phyloP scores from a whole-genome alignment of 2,113 vertebrate genomes.

The Zosterops pallidus region DNA sequence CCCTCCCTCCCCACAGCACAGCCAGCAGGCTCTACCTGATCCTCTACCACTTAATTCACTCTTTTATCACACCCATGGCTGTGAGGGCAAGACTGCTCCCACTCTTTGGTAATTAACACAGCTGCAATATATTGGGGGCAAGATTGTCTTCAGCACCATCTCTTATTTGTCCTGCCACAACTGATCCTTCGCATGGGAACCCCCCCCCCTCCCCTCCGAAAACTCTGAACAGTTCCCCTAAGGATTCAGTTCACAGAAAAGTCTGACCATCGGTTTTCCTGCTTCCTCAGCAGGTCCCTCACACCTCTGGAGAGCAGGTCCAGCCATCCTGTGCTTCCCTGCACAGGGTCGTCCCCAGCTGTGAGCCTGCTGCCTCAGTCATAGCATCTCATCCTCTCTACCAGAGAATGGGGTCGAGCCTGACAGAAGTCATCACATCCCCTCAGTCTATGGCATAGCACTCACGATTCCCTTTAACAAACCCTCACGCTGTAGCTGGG shows the following conservation, averaged over 20 bases:
- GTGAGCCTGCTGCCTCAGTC: neutral
- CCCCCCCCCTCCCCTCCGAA: too few relatives aligned
- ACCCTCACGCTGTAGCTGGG: fast-evolving
- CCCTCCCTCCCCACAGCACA: neutral
- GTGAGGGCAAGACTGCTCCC: neutral
- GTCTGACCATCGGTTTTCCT: neutral
- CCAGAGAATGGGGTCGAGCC: neutral
- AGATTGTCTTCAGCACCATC: neutral
- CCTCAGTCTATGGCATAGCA: fast-evolving
- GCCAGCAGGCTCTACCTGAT: too few relatives aligned
- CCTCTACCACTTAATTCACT: neutral
- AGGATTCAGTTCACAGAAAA: neutral
- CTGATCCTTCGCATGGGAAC: fast-evolving
- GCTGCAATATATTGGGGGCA: neutral
- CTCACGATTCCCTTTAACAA: neutral
- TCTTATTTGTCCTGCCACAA: neutral
- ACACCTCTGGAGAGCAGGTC: neutral
- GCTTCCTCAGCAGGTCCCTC: neutral
- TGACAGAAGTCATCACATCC: neutral
- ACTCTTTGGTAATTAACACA: neutral
- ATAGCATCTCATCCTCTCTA: fast-evolving
- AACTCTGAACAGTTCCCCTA: neutral
- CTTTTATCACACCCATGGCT: neutral
- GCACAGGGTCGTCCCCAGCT: neutral
- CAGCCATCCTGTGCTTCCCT: neutral